A percentile compares a stretch with the other conserved stretches of the same genome.
Conservation (phyloP, 2,797 vertebrate species). For the Amblyraja radiata region DNA sequence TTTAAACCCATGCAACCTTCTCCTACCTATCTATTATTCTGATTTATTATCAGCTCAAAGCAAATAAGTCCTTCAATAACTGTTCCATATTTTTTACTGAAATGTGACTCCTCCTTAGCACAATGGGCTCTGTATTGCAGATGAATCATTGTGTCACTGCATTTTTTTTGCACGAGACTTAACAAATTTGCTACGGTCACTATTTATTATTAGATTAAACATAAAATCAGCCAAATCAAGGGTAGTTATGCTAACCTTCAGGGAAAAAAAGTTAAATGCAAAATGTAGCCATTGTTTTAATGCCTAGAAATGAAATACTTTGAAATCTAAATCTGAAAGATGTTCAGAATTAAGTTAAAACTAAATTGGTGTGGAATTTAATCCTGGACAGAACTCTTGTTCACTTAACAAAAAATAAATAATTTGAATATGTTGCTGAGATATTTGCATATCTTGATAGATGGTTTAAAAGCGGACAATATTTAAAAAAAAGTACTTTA, state of each 20-base stretch:
- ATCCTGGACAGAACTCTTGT: neutral
- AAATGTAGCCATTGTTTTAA: neutral
- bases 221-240: neutral
- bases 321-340: neutral
- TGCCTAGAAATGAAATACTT: neutral
- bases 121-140: neutral
- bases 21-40: neutral
- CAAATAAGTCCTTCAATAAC: neutral
- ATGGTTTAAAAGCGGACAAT: neutral
- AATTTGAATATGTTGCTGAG: neutral
- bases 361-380: neutral
- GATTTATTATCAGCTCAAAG: neutral
- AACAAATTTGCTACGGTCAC: constrained; percentile 15
- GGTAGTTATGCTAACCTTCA: neutral
- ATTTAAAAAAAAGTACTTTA: neutral
- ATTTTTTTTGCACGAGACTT: neutral
- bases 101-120: neutral
- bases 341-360: neutral
- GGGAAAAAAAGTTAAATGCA: neutral
- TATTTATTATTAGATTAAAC: neutral
- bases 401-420: neutral
- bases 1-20: neutral
- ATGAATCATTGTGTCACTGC: neutral
- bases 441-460: neutral
- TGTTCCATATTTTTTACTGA: constrained; percentile 1